Conservation (phyloP, 2,888 invertebrate genomes). For the Eristalinus sepulchralis region DNA sequence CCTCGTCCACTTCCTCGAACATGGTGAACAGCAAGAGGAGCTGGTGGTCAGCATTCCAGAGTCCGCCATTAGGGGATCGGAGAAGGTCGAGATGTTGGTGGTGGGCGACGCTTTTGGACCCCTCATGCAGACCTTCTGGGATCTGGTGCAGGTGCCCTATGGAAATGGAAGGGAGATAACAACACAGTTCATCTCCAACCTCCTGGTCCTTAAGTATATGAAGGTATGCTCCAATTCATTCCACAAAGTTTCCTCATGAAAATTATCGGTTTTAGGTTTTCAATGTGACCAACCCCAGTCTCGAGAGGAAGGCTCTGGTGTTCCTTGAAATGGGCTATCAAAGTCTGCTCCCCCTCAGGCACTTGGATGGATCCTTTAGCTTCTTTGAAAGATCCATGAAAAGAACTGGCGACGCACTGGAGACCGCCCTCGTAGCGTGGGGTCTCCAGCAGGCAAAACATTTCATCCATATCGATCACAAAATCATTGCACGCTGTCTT, state of each 20-base stretch:
- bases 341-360: slow-evolving; percentile 91
- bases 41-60: slow-evolving; percentile 89
- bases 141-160: slow-evolving; percentile 84
- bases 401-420: slow-evolving; percentile 86
- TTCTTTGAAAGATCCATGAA: slow-evolving; percentile 83
- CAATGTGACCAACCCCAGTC: slow-evolving; percentile 85
- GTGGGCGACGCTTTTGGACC: slow-evolving; percentile 85
- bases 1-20: slow-evolving; percentile 86
- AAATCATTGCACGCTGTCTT: slow-evolving; percentile 85
- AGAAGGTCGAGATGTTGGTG: slow-evolving; percentile 83
- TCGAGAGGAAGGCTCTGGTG: slow-evolving; percentile 83
- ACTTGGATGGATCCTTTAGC: slow-evolving; percentile 94
- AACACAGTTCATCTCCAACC: slow-evolving; percentile 86
- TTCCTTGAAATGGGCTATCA: slow-evolving; percentile 93
- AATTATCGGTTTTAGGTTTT: slow-evolving; percentile 74
- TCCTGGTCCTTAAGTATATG: slow-evolving; percentile 90
- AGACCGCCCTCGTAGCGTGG: slow-evolving; percentile 91
- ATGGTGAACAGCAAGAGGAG: slow-evolving; percentile 83
- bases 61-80: slow-evolving; percentile 85
- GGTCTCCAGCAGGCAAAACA: slow-evolving; percentile 87
- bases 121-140: slow-evolving; percentile 84
- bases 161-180: slow-evolving; percentile 90
- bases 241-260: not conserved
- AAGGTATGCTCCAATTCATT: slow-evolving; percentile 81
- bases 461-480: slow-evolving; percentile 87